A percentile compares a stretch with the other conserved stretches of the same genome.
Conservation (phyloP, 2,888 invertebrate genomes). For the Smittia sp. region DNA sequence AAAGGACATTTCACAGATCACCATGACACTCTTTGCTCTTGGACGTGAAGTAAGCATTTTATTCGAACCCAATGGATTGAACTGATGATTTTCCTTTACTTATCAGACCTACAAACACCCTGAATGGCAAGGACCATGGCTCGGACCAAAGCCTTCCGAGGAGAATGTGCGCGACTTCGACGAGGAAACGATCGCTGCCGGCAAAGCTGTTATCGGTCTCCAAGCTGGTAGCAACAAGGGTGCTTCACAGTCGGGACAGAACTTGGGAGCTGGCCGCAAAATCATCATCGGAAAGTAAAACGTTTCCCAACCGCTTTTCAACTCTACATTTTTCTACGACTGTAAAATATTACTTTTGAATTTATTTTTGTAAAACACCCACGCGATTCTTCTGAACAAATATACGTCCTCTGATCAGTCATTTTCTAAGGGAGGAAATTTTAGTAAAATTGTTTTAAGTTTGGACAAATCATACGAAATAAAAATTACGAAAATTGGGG, state of each 20-base stretch:
- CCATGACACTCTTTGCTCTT: constrained; percentile 79
- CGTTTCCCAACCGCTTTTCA: background rate
- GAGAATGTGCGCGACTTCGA: constrained; percentile 93
- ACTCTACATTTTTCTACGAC: constrained; percentile 5
- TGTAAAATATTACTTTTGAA: background rate
- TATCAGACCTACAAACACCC: constrained; percentile 70
- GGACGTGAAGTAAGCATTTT: constrained; percentile 62
- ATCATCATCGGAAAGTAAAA: constrained; percentile 85
- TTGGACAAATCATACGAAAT: background rate
- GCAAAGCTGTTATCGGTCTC: constrained; percentile 85
- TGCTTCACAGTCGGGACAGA: constrained; percentile 87
- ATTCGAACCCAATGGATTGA: background rate
- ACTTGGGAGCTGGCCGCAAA: constrained; percentile 85
- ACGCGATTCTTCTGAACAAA: background rate
- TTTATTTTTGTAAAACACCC: constrained; percentile 13
- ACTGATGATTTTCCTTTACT: background rate
- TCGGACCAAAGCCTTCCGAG: constrained; percentile 93
- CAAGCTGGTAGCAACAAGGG: constrained; percentile 97
- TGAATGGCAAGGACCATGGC: constrained; percentile 80
- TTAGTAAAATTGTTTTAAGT: background rate
- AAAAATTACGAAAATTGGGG: background rate
- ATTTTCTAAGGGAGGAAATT: background rate
- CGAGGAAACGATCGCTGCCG: constrained; percentile 86
- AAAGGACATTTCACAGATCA: constrained; percentile 83
- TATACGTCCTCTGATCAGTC: background rate